Evolutionary conservation across 2,797 vertebrate genomes (phyloP).

Genomic region (Heterohyrax brucei): DNA sequence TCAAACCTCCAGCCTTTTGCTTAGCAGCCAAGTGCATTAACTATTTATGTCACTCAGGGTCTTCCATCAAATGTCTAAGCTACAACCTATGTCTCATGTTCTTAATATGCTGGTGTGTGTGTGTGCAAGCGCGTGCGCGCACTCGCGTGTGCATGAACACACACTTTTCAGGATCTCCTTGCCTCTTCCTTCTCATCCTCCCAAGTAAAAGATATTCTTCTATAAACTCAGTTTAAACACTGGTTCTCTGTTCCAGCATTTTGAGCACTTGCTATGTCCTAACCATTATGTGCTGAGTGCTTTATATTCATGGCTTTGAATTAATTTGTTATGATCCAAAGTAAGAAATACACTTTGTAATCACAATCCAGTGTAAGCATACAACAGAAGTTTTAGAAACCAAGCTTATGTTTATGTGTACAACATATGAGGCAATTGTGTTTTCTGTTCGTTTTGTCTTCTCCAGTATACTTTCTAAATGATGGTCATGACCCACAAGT

Average conservation of each 20-base stretch:
- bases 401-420: background rate
- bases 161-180: background rate
- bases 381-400: background rate
- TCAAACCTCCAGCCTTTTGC: background rate
- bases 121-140: too few relatives aligned
- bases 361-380: background rate
- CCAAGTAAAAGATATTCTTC: background rate
- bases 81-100: too few relatives aligned
- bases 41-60: background rate
- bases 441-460: background rate
- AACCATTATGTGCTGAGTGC: background rate
- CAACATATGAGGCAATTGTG: rapidly evolving
- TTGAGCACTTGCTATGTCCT: too few relatives aligned
- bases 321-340: too few relatives aligned
- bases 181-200: background rate
- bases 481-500: background rate
- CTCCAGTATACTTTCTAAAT: background rate
- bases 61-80: background rate
- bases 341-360: background rate
- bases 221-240: background rate
- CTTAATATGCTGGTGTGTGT: background rate
- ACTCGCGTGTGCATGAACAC: too few relatives aligned
- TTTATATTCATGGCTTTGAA: background rate
- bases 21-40: background rate
- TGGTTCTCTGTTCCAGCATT: background rate